A percentile compares a stretch with the other conserved stretches of the same genome.
phyloP scores from a whole-genome alignment of 2,888 invertebrate genomes.

The Idaea biselata region DNA sequence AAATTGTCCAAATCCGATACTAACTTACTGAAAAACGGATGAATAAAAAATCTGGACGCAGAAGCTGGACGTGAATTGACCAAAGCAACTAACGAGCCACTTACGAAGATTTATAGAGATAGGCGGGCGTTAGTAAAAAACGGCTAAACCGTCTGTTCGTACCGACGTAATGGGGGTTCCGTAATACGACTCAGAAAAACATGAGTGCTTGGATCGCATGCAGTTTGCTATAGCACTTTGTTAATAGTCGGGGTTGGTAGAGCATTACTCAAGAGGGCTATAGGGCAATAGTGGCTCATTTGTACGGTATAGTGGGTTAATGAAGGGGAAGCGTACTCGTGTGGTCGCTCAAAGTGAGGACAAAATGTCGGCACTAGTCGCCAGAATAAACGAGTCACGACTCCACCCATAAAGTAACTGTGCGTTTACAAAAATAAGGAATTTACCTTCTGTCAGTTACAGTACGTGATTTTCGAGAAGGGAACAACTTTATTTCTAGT shows the following conservation, averaged over 20 bases:
- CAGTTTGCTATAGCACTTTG: conserved; percentile 40
- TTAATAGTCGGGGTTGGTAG: conserved; percentile 28
- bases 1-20: conserved; percentile 33
- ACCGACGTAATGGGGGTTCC: conserved; percentile 45
- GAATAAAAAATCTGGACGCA: conserved; percentile 56
- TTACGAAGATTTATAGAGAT: conserved; percentile 69
- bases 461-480: neutral
- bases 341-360: conserved; percentile 8
- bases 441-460: conserved; percentile 1
- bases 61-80: conserved; percentile 58
- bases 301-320: conserved; percentile 13
- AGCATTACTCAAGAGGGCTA: conserved; percentile 8
- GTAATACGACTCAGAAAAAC: conserved; percentile 45
- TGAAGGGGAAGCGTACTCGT: conserved; percentile 17
- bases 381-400: conserved; percentile 8
- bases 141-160: conserved; percentile 46
- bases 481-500: neutral
- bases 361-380: conserved; percentile 10
- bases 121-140: conserved; percentile 56
- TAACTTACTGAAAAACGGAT: conserved; percentile 43
- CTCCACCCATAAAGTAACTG: neutral
- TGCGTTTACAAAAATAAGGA: neutral
- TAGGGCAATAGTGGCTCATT: conserved; percentile 3
- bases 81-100: conserved; percentile 67
- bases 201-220: conserved; percentile 49